phyloP scores from a whole-genome alignment of 2,797 vertebrate genomes.

The Pseudotriccus pelzelni region DNA sequence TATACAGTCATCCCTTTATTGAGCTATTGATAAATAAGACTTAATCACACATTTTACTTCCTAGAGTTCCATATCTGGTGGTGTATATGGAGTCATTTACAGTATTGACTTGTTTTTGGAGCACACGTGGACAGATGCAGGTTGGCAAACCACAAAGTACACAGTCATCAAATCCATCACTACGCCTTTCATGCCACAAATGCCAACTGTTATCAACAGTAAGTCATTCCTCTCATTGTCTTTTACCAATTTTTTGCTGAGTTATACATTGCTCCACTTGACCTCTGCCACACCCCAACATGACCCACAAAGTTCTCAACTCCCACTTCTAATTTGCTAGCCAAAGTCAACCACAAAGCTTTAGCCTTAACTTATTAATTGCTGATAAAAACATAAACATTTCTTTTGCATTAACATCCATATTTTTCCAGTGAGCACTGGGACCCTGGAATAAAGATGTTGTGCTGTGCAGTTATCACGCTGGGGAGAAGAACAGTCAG shows the following conservation, averaged over 20 bases:
- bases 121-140: conserved; percentile 52
- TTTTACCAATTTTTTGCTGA: background rate
- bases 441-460: background rate
- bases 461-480: background rate
- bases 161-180: conserved; percentile 54
- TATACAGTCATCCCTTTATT: background rate
- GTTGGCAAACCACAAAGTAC: conserved; percentile 58
- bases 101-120: conserved; percentile 61
- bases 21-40: background rate
- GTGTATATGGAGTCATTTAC: conserved; percentile 46
- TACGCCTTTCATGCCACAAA: conserved; percentile 63
- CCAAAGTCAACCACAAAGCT: background rate
- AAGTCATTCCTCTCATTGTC: conserved; percentile 1
- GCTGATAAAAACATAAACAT: background rate
- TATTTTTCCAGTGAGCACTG: background rate
- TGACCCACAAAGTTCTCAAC: background rate
- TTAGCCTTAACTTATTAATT: background rate
- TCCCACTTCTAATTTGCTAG: background rate
- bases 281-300: background rate
- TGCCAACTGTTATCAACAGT: conserved; percentile 53
- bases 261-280: background rate
- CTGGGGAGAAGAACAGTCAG: background rate
- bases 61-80: conserved; percentile 57
- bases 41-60: background rate
- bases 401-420: background rate